Percentiles rank a stretch among this genome's conserved stretches.
phyloP scores from a whole-genome alignment of 2,888 invertebrate species.

The Euplagia quadripunctaria region DNA sequence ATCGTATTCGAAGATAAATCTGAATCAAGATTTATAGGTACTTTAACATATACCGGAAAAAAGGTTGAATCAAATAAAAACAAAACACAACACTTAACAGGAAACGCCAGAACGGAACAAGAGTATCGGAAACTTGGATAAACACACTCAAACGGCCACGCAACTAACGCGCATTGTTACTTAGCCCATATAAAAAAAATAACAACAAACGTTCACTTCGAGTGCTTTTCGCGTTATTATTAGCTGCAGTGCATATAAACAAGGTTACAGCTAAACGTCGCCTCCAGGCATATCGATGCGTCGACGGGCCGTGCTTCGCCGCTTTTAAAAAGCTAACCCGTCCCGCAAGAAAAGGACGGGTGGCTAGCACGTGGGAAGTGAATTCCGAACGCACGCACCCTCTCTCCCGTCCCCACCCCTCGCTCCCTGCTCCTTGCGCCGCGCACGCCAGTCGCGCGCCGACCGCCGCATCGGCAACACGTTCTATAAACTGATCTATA shows the following conservation, averaged over 20 bases:
- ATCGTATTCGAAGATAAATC: conserved; percentile 21
- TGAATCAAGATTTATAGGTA: conserved; percentile 20
- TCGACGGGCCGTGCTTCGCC: conserved; percentile 71
- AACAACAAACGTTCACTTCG: conserved; percentile 73
- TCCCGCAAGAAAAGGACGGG: conserved; percentile 84
- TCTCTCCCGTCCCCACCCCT: conserved; percentile 59
- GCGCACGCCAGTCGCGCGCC: conserved; percentile 85
- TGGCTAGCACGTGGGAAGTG: conserved; percentile 84
- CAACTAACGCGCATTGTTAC: conserved; percentile 64
- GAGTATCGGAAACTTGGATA: conserved; percentile 68
- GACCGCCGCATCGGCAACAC: conserved; percentile 81
- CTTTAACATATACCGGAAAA: conserved; percentile 23
- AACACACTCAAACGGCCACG: conserved; percentile 71
- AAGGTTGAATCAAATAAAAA: conserved; percentile 46
- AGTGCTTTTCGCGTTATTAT: conserved; percentile 83
- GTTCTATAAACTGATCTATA: conserved; percentile 42
- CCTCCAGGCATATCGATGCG: conserved; percentile 83
- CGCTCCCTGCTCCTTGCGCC: conserved; percentile 68
- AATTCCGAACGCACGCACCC: conserved; percentile 87
- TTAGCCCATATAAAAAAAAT: conserved; percentile 71
- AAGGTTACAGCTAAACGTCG: conserved; percentile 81
- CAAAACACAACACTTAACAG: conserved; percentile 55
- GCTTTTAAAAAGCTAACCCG: conserved; percentile 86
- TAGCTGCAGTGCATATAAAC: conserved; percentile 85
- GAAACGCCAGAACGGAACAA: conserved; percentile 66